Conservation (phyloP, 1,140 invertebrate genomes). For the Oedothorax gibbosus region DNA sequence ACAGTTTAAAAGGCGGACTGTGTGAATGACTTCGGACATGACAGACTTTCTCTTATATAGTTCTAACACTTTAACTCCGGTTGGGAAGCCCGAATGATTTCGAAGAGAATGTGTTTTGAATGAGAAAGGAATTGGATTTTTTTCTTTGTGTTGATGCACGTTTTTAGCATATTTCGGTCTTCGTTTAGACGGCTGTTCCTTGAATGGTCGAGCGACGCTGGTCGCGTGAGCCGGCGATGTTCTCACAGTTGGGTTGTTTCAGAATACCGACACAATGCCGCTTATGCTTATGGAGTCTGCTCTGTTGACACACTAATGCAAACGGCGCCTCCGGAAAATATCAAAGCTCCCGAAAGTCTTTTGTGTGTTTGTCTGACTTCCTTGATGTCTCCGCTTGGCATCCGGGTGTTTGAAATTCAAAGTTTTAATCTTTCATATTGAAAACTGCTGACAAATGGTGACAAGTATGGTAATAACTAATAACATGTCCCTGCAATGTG, state of each 20-base stretch:
- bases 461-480: no score
- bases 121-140: slow-evolving; percentile 29
- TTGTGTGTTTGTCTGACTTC: slow-evolving; percentile 33
- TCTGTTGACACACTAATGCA: slow-evolving; percentile 40
- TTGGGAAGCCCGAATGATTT: neutral
- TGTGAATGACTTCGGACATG: slow-evolving; percentile 11
- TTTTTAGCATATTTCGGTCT: slow-evolving; percentile 40
- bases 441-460: no score
- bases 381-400: neutral
- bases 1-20: neutral
- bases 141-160: slow-evolving; percentile 10
- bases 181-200: neutral
- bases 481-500: no score
- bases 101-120: slow-evolving; percentile 23
- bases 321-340: neutral
- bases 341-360: slow-evolving; percentile 6
- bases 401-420: slow-evolving; percentile 19
- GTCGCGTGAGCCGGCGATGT: neutral
- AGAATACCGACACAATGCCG: neutral
- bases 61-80: slow-evolving; percentile 2
- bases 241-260: slow-evolving; percentile 30
- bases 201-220: neutral
- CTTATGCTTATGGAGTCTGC: slow-evolving; percentile 30
- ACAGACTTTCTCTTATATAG: slow-evolving; percentile 17
- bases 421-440: neutral